phyloP scores from a whole-genome alignment of 2,888 invertebrate species.

The Leucania comma region DNA sequence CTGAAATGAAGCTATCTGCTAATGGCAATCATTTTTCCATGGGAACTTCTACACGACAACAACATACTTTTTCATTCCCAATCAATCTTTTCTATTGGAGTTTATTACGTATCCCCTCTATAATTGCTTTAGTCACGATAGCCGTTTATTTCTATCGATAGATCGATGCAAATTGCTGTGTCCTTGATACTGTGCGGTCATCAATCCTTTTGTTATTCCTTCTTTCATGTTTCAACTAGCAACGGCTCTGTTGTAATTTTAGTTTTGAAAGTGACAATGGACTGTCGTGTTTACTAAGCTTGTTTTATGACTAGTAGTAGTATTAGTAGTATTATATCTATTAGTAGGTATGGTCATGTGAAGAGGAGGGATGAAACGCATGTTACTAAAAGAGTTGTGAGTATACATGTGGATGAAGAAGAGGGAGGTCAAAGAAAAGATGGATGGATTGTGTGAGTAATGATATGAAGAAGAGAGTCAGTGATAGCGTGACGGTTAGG shows the following conservation, averaged over 20 bases:
- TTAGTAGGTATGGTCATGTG: no score
- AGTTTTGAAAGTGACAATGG: slow-evolving; percentile 53
- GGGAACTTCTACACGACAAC: slow-evolving; percentile 36
- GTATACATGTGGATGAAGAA: no score
- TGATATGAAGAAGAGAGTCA: no score
- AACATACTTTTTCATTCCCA: slow-evolving; percentile 29
- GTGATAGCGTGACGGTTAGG: no score
- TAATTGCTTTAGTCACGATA: slow-evolving; percentile 77
- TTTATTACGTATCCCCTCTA: slow-evolving; percentile 59
- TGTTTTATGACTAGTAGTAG: slow-evolving; percentile 12
- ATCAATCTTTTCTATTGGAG: slow-evolving; percentile 26
- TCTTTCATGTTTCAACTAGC: slow-evolving; percentile 26
- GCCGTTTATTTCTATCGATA: slow-evolving; percentile 73
- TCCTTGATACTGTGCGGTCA: slow-evolving; percentile 60
- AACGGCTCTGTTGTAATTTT: slow-evolving; percentile 47
- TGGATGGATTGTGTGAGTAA: no score
- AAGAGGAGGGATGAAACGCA: no score
- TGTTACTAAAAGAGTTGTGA: no score
- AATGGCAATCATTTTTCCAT: slow-evolving; percentile 20
- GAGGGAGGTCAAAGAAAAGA: no score
- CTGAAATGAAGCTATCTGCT: neutral
- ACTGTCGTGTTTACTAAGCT: slow-evolving; percentile 13
- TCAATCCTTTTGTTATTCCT: slow-evolving; percentile 56
- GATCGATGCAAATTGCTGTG: slow-evolving; percentile 68
- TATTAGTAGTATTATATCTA: neutral